phyloP scores from a whole-genome alignment of 2,113 vertebrate species.

The Ctenodactylus gundi region DNA sequence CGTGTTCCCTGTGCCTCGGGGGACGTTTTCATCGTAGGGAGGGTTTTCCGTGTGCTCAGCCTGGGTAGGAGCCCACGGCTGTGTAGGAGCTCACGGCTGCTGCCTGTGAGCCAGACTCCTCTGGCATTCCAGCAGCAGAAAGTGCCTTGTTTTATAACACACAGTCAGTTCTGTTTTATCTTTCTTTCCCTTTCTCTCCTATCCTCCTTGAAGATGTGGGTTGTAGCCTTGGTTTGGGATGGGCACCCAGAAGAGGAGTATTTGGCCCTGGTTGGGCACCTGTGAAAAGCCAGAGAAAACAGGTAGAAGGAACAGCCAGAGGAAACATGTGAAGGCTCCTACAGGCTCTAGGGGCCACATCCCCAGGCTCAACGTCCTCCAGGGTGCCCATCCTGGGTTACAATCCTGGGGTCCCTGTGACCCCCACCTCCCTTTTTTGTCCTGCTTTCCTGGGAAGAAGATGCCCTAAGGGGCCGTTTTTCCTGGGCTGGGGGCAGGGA shows the following conservation, averaged over 20 bases:
- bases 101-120: background rate
- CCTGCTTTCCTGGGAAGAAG: no score
- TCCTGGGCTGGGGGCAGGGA: background rate
- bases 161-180: background rate
- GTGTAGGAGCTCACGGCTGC: background rate
- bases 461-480: background rate
- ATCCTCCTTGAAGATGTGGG: background rate
- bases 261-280: background rate
- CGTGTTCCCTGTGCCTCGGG: constrained; percentile 86
- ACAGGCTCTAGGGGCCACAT: background rate
- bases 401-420: background rate
- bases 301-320: background rate
- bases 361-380: background rate
- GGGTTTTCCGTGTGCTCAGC: background rate
- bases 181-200: background rate
- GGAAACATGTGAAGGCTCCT: background rate
- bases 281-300: background rate
- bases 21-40: background rate
- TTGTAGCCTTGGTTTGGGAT: background rate
- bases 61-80: background rate
- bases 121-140: background rate
- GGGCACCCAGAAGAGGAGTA: background rate
- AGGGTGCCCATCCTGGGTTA: background rate
- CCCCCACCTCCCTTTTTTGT: no score
- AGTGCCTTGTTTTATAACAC: background rate